Evolutionary conservation across 2,888 invertebrate genomes (phyloP).

Genomic region (Zeuzera pyrina): DNA sequence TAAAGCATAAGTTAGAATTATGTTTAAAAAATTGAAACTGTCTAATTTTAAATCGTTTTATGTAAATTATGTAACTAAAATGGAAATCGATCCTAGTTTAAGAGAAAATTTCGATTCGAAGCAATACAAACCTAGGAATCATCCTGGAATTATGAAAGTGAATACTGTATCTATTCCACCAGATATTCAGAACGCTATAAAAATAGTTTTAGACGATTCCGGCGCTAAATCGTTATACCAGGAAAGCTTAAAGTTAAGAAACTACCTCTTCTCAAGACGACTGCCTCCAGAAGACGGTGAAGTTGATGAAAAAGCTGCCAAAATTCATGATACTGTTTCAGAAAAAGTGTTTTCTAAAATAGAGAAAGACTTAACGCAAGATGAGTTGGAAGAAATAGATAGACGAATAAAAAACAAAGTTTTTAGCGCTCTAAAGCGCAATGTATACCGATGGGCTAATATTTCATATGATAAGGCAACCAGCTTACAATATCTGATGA

Average conservation of each 20-base stretch:
- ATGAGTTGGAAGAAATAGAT: conserved; percentile 50
- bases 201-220: conserved; percentile 69
- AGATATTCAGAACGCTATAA: conserved; percentile 72
- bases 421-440: conserved; percentile 69
- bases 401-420: conserved; percentile 68
- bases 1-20: conserved; percentile 20
- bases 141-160: conserved; percentile 78
- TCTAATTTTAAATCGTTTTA: conserved; percentile 26
- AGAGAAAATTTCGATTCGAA: conserved; percentile 62
- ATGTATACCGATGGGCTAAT: conserved; percentile 82
- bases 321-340: conserved; percentile 47
- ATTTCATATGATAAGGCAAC: conserved; percentile 78
- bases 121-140: conserved; percentile 76
- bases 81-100: conserved; percentile 65
- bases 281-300: conserved; percentile 76
- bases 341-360: conserved; percentile 35
- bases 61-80: conserved; percentile 42
- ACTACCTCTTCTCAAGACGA: conserved; percentile 75
- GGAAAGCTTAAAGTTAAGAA: conserved; percentile 68
- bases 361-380: conserved; percentile 27
- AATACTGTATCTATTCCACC: conserved; percentile 73
- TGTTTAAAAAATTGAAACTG: conserved; percentile 48
- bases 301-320: conserved; percentile 50
- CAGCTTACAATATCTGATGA: conserved; percentile 79
- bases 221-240: conserved; percentile 68